Evolutionary conservation across 2,888 invertebrate species (phyloP).

Genomic region (Latrodectus elegans): DNA sequence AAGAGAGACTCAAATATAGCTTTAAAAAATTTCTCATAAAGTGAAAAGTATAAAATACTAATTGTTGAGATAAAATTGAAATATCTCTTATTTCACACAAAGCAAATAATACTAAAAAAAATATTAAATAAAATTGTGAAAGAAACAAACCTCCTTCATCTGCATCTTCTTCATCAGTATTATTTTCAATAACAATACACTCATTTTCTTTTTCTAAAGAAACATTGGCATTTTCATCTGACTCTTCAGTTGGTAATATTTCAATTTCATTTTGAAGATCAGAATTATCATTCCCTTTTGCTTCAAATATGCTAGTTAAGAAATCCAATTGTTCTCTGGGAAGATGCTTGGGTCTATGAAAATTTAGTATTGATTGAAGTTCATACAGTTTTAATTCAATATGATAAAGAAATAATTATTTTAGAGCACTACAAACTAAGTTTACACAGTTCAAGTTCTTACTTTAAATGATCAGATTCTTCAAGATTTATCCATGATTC

Average conservation of each 20-base stretch:
- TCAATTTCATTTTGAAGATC: neutral
- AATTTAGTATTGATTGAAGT: too few relatives aligned
- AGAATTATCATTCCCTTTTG: neutral
- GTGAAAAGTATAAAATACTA: too few relatives aligned
- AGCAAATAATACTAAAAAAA: too few relatives aligned
- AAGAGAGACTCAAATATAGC: too few relatives aligned
- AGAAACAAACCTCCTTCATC: too few relatives aligned
- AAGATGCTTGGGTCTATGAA: constrained; percentile 18
- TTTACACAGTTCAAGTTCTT: neutral
- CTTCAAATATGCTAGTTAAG: constrained; percentile 6
- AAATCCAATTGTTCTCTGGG: constrained; percentile 10
- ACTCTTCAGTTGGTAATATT: too few relatives aligned
- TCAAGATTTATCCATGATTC: constrained; percentile 41
- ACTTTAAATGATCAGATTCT: constrained; percentile 14
- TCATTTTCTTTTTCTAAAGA: constrained; percentile 4
- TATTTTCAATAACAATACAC: neutral
- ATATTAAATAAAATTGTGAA: too few relatives aligned
- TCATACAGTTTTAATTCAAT: neutral
- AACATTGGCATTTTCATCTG: neutral
- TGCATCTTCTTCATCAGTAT: too few relatives aligned
- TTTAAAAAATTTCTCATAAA: too few relatives aligned
- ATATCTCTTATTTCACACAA: too few relatives aligned
- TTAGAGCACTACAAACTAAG: neutral
- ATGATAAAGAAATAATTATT: neutral
- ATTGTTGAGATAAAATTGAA: too few relatives aligned